Percentiles rank a stretch among this genome's conserved stretches.
These are phyloP conservation scores for Upupa epops DNA, from an alignment of 2,113 vertebrate species.

Conservation along the genomic window DNA sequence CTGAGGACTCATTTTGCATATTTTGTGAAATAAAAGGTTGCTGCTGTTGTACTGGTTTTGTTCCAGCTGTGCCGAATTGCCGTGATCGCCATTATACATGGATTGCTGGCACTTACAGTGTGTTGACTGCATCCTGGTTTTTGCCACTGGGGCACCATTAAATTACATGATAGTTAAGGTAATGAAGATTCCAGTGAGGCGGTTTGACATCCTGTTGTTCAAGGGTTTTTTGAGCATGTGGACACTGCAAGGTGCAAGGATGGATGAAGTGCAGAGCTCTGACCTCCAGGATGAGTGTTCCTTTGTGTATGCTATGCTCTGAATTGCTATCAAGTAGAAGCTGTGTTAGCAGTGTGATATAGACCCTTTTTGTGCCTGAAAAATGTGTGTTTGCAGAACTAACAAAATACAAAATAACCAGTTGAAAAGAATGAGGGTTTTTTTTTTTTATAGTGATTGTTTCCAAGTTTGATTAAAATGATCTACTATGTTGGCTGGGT, in stretches of 20 bases:
- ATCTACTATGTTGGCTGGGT: background rate
- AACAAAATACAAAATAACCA: background rate
- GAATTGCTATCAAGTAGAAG: background rate
- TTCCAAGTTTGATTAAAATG: background rate
- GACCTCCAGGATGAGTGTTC: too few species aligned
- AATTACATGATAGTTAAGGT: background rate
- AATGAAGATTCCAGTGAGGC: background rate
- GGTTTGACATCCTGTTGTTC: too few species aligned
- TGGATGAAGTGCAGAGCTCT: too few species aligned
- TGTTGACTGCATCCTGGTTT: background rate
- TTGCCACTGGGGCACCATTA: background rate
- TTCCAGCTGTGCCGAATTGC: background rate
- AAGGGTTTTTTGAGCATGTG: too few species aligned
- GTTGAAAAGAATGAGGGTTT: background rate
- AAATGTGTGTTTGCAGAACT: background rate
- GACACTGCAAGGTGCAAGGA: too few species aligned
- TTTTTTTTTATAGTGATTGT: background rate
- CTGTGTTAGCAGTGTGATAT: background rate
- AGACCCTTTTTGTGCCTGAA: background rate
- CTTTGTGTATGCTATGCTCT: too few species aligned
- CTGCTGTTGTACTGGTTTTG: background rate
- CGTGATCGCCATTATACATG: background rate
- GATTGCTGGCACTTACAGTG: background rate
- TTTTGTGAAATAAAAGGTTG: background rate
- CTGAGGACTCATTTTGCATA: background rate